Base-by-base conservation (phyloP, 2,797 vertebrate genomes). In the Pipistrellus pygmaeus region DNA sequence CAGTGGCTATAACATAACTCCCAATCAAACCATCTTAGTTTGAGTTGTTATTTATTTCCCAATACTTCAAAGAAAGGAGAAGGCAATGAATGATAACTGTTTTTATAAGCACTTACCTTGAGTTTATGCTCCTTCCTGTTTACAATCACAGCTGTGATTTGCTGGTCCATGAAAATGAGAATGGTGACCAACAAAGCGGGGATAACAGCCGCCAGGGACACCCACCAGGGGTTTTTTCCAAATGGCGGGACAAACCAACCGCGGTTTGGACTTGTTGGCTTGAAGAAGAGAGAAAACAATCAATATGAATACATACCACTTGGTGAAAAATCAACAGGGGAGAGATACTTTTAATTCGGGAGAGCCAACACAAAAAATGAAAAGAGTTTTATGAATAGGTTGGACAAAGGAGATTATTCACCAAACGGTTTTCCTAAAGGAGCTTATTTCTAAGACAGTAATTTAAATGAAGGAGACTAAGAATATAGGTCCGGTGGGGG, bases 41-140 rank as follows among this genome's bases (percentile, higher is more conserved):
- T 77, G n/a, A 92, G 77, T 55, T 20, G 55, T 27, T 48, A 44
- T 30, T 3, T 57, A 51, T 53, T 75, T 77, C 23, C 44, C 46
- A 51, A 69, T 15, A 41, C 46, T 35, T 72, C 20, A 69, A 93
- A 93, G 32, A 76, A 78, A 66, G n/a, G 60, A 62, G 60, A 62
- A 62, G 60, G 60, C 27, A 62, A 62, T 30, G 27, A 30, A 62
- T 14, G 27, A 30, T 62, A 62, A 62, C 57, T 5, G 14, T 30
- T 62, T 30, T 14, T 14, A 62, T 6, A 62, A 62, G 32, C 77
- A 96, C 98, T 78, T 92, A 99, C 99, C 99, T 99, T 99, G 48
- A 99, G 99, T 96, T 99, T 99, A 98, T 99, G 99, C 96, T 99
- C 99, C 97, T 99, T 99, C 98, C 99, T 99, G 98, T 99, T 99